These are phyloP conservation scores for Julus scandinavius DNA, from an alignment of 2,888 invertebrate genomes.

Conservation along the genomic window DNA sequence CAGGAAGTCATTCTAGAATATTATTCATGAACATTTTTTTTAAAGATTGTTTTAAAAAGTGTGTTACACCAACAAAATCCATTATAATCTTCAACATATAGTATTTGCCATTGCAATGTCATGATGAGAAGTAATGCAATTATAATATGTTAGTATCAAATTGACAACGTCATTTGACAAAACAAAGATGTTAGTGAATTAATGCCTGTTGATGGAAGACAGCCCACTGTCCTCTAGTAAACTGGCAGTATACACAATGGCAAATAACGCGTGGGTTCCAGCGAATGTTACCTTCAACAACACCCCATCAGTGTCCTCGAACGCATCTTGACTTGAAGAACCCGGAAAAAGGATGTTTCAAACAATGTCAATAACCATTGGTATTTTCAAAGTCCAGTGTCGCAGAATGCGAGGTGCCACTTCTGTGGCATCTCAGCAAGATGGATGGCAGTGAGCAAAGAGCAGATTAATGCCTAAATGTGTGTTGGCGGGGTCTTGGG, in stretches of 20 bases:
- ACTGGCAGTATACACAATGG: not conserved
- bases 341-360: constrained; percentile 21
- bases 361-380: constrained; percentile 33
- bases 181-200: too few relatives aligned
- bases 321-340: not conserved
- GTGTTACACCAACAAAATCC: too few relatives aligned
- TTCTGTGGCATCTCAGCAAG: constrained; percentile 29
- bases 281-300: constrained; percentile 26
- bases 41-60: too few relatives aligned
- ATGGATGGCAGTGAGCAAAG: constrained; percentile 15
- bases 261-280: not conserved
- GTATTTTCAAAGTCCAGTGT: not conserved
- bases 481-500: not conserved
- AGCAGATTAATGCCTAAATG: constrained; percentile 44
- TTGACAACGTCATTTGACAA: too few relatives aligned
- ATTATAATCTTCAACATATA: too few relatives aligned
- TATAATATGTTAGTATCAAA: too few relatives aligned
- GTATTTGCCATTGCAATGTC: too few relatives aligned
- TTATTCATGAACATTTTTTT: too few relatives aligned
- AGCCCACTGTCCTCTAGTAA: not conserved
- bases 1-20: not conserved
- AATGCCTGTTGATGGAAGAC: not conserved
- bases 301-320: constrained; percentile 21
- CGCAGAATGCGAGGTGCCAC: constrained; percentile 20
- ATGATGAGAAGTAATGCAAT: too few relatives aligned